Base-by-base conservation (phyloP, 2,888 invertebrate genomes). In the Hirtodrosophila trivittata region DNA sequence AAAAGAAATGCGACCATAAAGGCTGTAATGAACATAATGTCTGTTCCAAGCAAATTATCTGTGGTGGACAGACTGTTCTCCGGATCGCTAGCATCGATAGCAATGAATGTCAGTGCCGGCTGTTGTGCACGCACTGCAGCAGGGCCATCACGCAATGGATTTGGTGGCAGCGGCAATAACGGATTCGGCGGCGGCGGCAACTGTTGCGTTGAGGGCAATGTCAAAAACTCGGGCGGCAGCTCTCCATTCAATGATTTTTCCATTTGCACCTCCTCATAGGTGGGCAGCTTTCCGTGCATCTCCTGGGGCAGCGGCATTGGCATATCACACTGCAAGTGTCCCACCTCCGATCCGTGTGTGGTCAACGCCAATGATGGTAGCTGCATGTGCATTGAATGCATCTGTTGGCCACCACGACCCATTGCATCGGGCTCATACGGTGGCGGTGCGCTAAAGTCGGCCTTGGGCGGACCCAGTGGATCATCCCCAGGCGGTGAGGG, bases 1-100 rank as follows among this genome's bases (percentile, higher is more conserved):
- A 98, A 97, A 43, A 97, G 93, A 92, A 98, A 97, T 80, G 97
- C 96, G 90, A 97, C 97, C 96, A 97, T 94, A 91, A 97, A 97
- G 33, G 97, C 96, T 66, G 96, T 96, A 75, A 97, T 94, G 91
- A 97, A 97, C 95, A 97, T 97, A 85, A 97, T 95, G 89, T 97
- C 97, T 25, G 97, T 97, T 67, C 97, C 97, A 43, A 97, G 93
- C 58, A 97, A 92, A 82, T 94, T 94, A 87, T 94, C 95, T 87
- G 96, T 95, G 6, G 94, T 93, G 88, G 95, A 95, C 88, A 96
- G 95, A 46, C 93, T 92, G 74, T 94, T 95, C 57, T 94, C 94
- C 0, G 93, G 92, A 26, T 95, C 94, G 5, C 94, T 93, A 77
- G 90, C 86, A 80, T 96, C 96, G 86, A 96, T 94, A 3, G 96